Evolutionary conservation across 2,888 invertebrate species (phyloP).

Genomic region (Mycogona germanica): DNA sequence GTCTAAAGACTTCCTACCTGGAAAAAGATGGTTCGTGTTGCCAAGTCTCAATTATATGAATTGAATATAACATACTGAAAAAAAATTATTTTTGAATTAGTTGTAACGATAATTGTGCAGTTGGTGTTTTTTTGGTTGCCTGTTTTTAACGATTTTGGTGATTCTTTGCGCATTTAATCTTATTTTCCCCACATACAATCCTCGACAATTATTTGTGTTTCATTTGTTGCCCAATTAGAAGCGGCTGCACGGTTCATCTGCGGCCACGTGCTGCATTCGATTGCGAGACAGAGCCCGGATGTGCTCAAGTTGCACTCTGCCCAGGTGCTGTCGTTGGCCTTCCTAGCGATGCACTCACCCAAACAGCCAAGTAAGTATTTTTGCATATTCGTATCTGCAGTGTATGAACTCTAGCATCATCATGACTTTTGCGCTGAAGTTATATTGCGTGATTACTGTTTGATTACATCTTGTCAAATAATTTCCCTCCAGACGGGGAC

Average conservation of each 20-base stretch:
- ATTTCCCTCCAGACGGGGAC: neutral
- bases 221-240: constrained; percentile 7
- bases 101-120: no score
- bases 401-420: neutral
- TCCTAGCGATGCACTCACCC: constrained; percentile 80
- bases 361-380: constrained; percentile 37
- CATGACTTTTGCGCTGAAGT: neutral
- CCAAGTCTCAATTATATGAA: neutral
- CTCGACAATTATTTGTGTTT: no score
- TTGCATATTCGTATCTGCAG: no score
- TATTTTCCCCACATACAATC: neutral
- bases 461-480: neutral
- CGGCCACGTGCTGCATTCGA: constrained; percentile 51
- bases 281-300: constrained; percentile 50
- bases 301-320: constrained; percentile 31
- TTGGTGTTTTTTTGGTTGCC: no score
- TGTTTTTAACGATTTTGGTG: no score
- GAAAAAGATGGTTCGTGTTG: constrained; percentile 46
- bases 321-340: constrained; percentile 64
- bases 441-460: constrained; percentile 1
- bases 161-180: neutral
- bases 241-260: constrained; percentile 26
- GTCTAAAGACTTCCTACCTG: constrained; percentile 50
- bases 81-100: neutral
- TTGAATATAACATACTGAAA: neutral